Evolutionary conservation across 2,888 invertebrate species (phyloP), one percentile per base, ranked within the genome.

Genomic region (Tachina grossa): DNA sequence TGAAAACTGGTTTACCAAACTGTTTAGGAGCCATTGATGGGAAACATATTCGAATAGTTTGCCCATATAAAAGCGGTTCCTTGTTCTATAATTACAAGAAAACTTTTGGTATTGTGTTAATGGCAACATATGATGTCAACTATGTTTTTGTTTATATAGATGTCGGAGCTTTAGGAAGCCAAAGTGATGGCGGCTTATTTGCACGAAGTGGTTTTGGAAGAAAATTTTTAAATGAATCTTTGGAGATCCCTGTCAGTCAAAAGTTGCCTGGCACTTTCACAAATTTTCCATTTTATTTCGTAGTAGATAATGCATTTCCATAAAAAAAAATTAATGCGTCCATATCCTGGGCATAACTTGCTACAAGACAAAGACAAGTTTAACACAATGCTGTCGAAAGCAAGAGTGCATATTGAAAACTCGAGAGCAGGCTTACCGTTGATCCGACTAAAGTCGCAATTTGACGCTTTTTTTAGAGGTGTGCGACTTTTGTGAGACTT

Each of bases 381-480:
- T 14, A 57, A 57, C n/a, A 57, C 39, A 13, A 57, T 57, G n/a
- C 31, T 57, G 57, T 57, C 57, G 14, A 57, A 57, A 31, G 57
- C 57, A 14, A 31, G 14, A 39, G 39, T 57, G 31, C 57, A 57
- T 39, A 57, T 57, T 31, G 39, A 57, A 57, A 57, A 31, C 13
- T 14, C 57, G 6, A 31, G 31, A 31, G 39, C 14, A 11, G 31
- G 31, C 31, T 57, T 39, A 57, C n/a, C n/a, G n/a, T n/a, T n/a
- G n/a, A n/a, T n/a, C n/a, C n/a, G n/a, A n/a, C n/a, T n/a, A n/a
- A n/a, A n/a, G n/a, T n/a, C n/a, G n/a, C n/a, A n/a, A n/a, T n/a
- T n/a, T n/a, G n/a, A n/a, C n/a, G n/a, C n/a, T n/a, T n/a, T n/a
- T n/a, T n/a, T n/a, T n/a, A n/a, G n/a, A n/a, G n/a, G n/a, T n/a